Percentiles rank a stretch among this genome's conserved stretches.
Evolutionary conservation across 1,140 invertebrate species (phyloP).

Genomic region (Neodiprion fabricii): DNA sequence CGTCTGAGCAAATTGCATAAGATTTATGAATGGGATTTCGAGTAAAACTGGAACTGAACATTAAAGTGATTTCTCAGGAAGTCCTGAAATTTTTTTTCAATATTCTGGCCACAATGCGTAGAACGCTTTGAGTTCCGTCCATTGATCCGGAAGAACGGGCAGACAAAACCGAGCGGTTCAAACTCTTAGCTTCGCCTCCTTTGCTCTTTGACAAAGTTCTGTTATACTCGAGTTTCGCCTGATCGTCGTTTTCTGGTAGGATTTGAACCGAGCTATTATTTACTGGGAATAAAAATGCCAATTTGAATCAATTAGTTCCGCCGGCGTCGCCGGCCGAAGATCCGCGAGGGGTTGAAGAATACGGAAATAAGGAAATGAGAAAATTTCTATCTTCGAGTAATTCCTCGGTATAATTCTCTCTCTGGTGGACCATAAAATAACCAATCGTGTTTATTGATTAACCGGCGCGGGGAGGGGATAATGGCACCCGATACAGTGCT

Average conservation of each 20-base stretch:
- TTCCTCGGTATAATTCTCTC: background rate
- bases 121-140: background rate
- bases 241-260: background rate
- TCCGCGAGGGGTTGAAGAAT: too few species aligned
- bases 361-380: background rate
- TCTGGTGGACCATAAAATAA: conserved; percentile 1
- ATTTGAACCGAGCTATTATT: background rate
- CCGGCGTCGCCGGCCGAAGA: background rate
- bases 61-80: too few species aligned
- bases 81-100: too few species aligned
- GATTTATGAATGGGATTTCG: too few species aligned
- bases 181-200: background rate
- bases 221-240: background rate
- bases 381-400: background rate
- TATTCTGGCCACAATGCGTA: background rate
- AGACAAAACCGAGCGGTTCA: background rate
- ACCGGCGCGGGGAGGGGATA: background rate
- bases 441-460: background rate
- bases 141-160: background rate
- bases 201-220: background rate
- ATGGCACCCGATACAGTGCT: background rate
- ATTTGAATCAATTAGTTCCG: background rate
- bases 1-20: too few species aligned
- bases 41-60: too few species aligned
- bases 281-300: background rate